Conservation (phyloP, 1,140 invertebrate genomes). For the Archegozetes longisetosus region DNA sequence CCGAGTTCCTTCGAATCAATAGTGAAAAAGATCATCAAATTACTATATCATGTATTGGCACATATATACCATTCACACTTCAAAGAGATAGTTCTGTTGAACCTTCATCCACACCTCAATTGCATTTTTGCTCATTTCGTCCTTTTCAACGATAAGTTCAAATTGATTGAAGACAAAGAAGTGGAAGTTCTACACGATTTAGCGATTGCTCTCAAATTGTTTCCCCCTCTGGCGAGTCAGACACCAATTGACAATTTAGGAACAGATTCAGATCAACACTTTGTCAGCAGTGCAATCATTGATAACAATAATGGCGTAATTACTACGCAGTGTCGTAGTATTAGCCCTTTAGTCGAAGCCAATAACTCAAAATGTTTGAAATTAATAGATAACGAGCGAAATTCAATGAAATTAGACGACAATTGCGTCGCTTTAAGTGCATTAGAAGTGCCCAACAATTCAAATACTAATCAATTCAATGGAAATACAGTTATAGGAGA, state of each 20-base stretch:
- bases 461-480: not conserved
- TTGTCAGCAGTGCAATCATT: not conserved
- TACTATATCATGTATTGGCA: constrained; percentile 92
- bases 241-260: not conserved
- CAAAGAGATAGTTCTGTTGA: constrained; percentile 75
- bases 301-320: constrained; percentile 11
- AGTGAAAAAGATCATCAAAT: constrained; percentile 85
- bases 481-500: not conserved
- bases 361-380: not conserved
- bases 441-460: not conserved
- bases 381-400: not conserved
- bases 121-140: constrained; percentile 91
- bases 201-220: constrained; percentile 28
- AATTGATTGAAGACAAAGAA: constrained; percentile 85
- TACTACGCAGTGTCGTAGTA: constrained; percentile 17
- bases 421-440: not conserved
- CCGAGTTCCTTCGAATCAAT: constrained; percentile 81
- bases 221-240: constrained; percentile 18
- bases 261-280: constrained; percentile 1
- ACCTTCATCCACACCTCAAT: constrained; percentile 84
- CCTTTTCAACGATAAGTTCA: constrained; percentile 63
- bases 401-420: not conserved
- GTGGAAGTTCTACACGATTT: constrained; percentile 71
- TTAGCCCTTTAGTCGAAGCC: constrained; percentile 14
- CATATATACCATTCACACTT: constrained; percentile 97